Evolutionary conservation across 2,888 invertebrate genomes (phyloP).

Genomic region (Schrankia costaestrigalis): DNA sequence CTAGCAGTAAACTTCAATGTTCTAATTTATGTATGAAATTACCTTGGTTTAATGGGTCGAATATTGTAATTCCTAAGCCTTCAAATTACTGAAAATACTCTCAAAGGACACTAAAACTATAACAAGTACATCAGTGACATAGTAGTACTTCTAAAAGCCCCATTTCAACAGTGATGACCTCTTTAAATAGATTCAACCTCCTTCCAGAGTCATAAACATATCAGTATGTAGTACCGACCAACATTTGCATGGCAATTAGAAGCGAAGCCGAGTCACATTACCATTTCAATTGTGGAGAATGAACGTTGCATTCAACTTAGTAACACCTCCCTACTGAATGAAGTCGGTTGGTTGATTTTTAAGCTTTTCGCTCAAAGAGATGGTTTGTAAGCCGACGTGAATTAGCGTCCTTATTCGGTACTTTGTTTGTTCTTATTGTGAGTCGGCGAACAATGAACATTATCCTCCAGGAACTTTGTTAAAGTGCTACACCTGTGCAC

Average conservation of each 20-base stretch:
- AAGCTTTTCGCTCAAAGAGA: conserved; percentile 38
- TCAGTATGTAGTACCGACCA: conserved; percentile 31
- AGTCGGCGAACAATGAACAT: conserved; percentile 25
- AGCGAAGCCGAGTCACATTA: conserved; percentile 53
- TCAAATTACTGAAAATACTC: too few species aligned
- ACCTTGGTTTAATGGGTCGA: too few species aligned
- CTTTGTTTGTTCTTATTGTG: conserved; percentile 29
- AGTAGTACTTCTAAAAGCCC: conserved; percentile 18
- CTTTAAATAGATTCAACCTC: conserved; percentile 17
- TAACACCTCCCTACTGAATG: conserved; percentile 46
- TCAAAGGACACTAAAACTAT: too few species aligned
- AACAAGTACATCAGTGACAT: too few species aligned
- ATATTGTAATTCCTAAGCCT: too few species aligned
- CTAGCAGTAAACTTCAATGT: too few species aligned
- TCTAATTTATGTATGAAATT: too few species aligned
- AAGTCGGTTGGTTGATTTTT: conserved; percentile 49
- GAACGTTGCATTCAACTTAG: conserved; percentile 40
- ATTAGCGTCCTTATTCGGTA: conserved; percentile 35
- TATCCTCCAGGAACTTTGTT: conserved; percentile 22
- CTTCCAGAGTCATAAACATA: conserved; percentile 19
- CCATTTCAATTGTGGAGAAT: conserved; percentile 70
- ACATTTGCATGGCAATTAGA: conserved; percentile 72
- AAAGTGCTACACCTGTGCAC: conserved; percentile 29
- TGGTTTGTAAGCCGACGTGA: conserved; percentile 43
- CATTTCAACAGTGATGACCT: conserved; percentile 20